Conservation (phyloP, 1,140 invertebrate genomes). For the Tetraneura akinire region DNA sequence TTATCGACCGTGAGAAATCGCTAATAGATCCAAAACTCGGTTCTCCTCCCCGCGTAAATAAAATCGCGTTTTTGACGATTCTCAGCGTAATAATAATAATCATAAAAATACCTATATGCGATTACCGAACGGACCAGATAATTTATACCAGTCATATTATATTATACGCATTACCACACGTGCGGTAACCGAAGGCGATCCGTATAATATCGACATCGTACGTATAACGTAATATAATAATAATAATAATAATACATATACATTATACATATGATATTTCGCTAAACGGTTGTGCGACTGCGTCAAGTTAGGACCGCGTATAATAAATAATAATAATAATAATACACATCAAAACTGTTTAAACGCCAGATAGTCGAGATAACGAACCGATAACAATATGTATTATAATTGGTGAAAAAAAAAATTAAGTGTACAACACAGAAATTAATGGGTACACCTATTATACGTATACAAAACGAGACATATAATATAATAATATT, state of each 20-base stretch:
- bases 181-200: slow-evolving; percentile 8
- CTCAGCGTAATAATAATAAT: neutral
- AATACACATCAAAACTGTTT: neutral
- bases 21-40: neutral
- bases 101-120: neutral
- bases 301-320: too few species aligned
- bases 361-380: neutral
- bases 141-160: too few species aligned
- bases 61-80: neutral
- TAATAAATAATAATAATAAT: too few species aligned
- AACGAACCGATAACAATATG: neutral
- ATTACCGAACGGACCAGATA: slow-evolving; percentile 8
- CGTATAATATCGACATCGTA: slow-evolving; percentile 15
- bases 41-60: neutral
- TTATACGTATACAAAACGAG: too few species aligned
- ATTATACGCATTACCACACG: neutral
- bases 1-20: slow-evolving; percentile 23
- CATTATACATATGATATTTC: too few species aligned
- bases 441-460: neutral
- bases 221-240: too few species aligned
- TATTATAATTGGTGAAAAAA: slow-evolving; percentile 11
- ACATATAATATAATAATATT: too few species aligned
- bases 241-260: too few species aligned
- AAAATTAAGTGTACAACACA: neutral
- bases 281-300: slow-evolving; percentile 29